Evolutionary conservation across 2,888 invertebrate genomes (phyloP).

Genomic region (Xanthia togata): DNA sequence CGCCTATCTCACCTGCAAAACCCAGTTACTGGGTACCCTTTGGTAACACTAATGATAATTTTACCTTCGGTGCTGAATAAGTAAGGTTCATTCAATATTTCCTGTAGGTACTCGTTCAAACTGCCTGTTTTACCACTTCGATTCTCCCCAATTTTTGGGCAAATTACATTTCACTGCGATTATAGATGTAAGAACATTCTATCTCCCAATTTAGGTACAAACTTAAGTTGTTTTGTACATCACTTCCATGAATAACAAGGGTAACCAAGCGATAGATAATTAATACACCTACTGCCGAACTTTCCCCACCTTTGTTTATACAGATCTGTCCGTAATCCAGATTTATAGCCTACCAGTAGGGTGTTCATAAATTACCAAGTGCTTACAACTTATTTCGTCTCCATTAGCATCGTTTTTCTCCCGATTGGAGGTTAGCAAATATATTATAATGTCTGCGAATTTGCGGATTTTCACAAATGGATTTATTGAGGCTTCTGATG

Average conservation of each 20-base stretch:
- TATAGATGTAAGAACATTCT: background rate
- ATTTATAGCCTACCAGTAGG: constrained; percentile 51
- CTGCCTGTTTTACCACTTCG: too few species aligned
- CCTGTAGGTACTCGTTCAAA: too few species aligned
- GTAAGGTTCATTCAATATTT: too few species aligned
- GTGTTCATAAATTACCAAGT: constrained; percentile 54
- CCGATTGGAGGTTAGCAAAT: constrained; percentile 30
- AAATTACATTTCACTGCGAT: too few species aligned
- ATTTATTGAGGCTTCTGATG: constrained; percentile 29
- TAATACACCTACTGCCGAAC: constrained; percentile 55
- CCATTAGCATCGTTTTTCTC: constrained; percentile 54
- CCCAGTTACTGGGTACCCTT: background rate
- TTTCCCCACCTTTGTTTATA: constrained; percentile 57
- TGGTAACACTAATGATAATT: background rate
- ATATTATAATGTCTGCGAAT: constrained; percentile 41
- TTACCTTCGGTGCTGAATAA: too few species aligned
- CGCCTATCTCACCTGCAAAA: too few species aligned
- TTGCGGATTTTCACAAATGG: constrained; percentile 53
- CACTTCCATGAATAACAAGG: constrained; percentile 34
- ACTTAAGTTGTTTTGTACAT: constrained; percentile 9
- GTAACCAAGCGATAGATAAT: constrained; percentile 50
- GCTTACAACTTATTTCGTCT: constrained; percentile 55
- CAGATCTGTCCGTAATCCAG: constrained; percentile 41
- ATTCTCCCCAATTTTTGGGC: too few species aligned
- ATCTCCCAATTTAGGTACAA: background rate